Evolutionary conservation across 1,140 invertebrate genomes (phyloP), one percentile per base, ranked within the genome.

Genomic region (Olivierus martensii): DNA sequence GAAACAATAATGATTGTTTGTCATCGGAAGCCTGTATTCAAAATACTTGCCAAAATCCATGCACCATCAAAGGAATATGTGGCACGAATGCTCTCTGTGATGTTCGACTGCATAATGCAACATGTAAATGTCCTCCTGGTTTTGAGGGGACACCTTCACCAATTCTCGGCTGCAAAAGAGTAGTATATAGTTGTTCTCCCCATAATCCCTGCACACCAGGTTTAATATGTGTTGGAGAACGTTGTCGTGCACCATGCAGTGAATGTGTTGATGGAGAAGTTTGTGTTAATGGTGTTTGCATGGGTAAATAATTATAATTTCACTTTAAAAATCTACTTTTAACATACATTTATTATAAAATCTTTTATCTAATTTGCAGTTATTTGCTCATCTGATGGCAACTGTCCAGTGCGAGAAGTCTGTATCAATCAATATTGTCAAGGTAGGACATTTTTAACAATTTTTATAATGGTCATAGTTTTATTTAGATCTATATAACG

Each of bases 81-180:
- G 87, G 87, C 12, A 79, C 83, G 2, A 92, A 92, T 68, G 83
- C 86, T 6, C 71, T 83, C 22, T 91, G 87, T 64, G 77, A 73
- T 43, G 81, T 81, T 60, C 63, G 75, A 15, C 75, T 84, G 61
- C 62, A 69, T 42, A 84, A 61, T 28, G 62, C 65, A 7, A 51
- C 60, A 19, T 92, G 88, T 65, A 74, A 75, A 45, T 92, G 88
- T 64, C 85, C 86, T 1, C 65, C 76, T 34, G 84, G 84, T 35
- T 91, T 91, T 64, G 79, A 84, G 65, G 85, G 83, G 5, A 85
- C 83, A 61, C 87, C 86, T n/a, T 83, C 80, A n/a, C 79, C 88
- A 3, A 76, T 88, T 64, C 82, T 91, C 69, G 87, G 87, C 3
- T 93, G 88, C 63, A 79, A 88, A 11, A 70, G 88, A 60, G 77